Evolutionary conservation across 2,797 vertebrate species (phyloP), one percentile per base, ranked within the genome.

Genomic region (Lithobates sylvaticus): DNA sequence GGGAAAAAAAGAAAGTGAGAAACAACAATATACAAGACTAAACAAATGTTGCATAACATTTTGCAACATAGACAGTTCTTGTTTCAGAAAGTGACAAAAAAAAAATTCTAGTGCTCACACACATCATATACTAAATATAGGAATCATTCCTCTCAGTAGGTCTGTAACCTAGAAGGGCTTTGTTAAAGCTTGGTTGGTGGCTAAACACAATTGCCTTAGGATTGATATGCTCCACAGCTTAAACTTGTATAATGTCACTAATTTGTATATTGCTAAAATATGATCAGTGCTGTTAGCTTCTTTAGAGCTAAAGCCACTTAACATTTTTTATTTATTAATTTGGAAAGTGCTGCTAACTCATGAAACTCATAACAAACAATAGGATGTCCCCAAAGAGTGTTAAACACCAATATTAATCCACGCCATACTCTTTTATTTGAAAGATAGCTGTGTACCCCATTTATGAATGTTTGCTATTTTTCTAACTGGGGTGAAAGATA

Each of bases 181-280:
- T 69, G 27, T 50, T 27, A 10, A 69, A n/a, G 42, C 64, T 68
- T 68, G 36, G 18, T 44, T 47, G 64, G 36, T 29, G 23, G 32
- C 65, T 50, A 68, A 42, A 50, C 65, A 70, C 27, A 21, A 21
- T 54, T 70, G 65, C 27, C 65, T 70, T 13, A 47, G 42, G 65
- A 70, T 69, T 69, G n/a, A 50, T 67, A 78, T 78, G 36, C n/a
- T 78, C 61, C n/a, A 27, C 64, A 79, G 64, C 64, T 69, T 15
- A 50, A 5, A 58, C 39, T 29, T 79, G n/a, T 50, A 44, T 78
- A 78, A 68, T 32, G 10, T 16, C n/a, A 67, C 36, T 78, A 80
- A 79, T 36, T 64, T 23, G 16, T 54, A 27, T 70, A 50, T 44
- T 47, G 65, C 65, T 69, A 69, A 69, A 47, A 50, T 79, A 42